Evolutionary conservation across 2,797 vertebrate species (phyloP).

Genomic region (Sphaeramia orbicularis): DNA sequence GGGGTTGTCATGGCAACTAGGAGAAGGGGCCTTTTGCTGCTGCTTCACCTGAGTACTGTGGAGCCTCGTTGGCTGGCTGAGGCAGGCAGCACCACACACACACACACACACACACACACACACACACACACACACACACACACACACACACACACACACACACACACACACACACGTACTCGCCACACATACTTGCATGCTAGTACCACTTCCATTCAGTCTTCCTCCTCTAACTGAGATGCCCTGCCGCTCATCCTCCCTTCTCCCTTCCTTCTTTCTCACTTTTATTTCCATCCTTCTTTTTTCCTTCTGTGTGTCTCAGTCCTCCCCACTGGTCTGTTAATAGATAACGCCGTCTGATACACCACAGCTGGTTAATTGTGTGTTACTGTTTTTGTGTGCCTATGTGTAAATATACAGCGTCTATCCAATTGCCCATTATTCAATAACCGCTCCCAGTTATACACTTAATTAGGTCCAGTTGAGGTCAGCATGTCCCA

Average conservation of each 20-base stretch:
- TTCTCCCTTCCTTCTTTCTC: conserved; percentile 42
- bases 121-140: conserved; percentile 25
- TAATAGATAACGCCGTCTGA: conserved; percentile 34
- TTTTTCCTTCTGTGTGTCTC: conserved; percentile 22
- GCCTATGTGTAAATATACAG: conserved; percentile 14
- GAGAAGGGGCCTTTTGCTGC: conserved; percentile 85
- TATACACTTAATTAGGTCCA: conserved; percentile 9
- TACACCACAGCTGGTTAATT: conserved; percentile 38
- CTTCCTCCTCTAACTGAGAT: conserved; percentile 56
- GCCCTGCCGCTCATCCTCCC: conserved; percentile 52
- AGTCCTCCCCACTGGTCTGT: conserved; percentile 27
- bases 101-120: conserved; percentile 37
- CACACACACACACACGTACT: conserved; percentile 18
- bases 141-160: conserved; percentile 32
- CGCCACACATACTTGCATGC: conserved; percentile 59
- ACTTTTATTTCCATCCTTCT: conserved; percentile 40
- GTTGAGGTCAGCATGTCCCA: conserved; percentile 20
- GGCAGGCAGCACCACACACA: conserved; percentile 54
- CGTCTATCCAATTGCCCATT: conserved; percentile 39
- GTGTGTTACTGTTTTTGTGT: not conserved
- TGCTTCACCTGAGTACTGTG: conserved; percentile 85
- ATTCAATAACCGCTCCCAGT: conserved; percentile 25
- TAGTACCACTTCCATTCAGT: conserved; percentile 71
- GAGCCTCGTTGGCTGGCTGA: conserved; percentile 76
- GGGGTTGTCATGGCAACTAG: conserved; percentile 90